Evolutionary conservation across 2,797 vertebrate species (phyloP), one percentile per base, ranked within the genome.

Genomic region (Hydrophis major): DNA sequence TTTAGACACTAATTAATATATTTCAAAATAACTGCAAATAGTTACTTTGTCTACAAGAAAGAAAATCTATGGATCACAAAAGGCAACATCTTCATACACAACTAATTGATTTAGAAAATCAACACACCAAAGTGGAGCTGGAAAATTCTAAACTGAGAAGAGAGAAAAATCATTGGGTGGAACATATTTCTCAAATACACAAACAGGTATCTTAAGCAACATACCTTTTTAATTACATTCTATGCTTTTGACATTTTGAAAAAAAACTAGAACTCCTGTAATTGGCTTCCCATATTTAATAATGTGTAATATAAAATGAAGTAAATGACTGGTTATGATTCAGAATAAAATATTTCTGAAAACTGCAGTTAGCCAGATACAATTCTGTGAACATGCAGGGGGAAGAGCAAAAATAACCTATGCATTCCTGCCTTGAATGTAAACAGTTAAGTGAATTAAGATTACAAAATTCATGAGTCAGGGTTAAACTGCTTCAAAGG

Each of bases 101-200:
- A 63, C 32, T 95, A 93, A 93, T 2, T 90, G 42, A 92, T 96
- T 47, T 8, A 90, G 22, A 96, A 87, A 93, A 92, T 66, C 96
- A 56, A 61, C 28, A 90, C 92, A 59, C 88, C 50, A 0, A 0
- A 87, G 59, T 91, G 94, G 61, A 95, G 18, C 0, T 93, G 94
- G 95, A 93, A 28, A 92, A 94, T 91, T 95, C 91, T 90, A 95
- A 94, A 13, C 93, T 94, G 74, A 63, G 27, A 93, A 92, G 16
- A 86, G 93, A 94, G 91, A 94, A 94, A 88, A 88, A 32, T 27
- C n/a, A 94, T 91, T 83, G 95, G 56, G 90, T 95, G 60, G 91
- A 94, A 91, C 90, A 93, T 50, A 92, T 95, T 91, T 95, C 95
- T 92, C 89, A 94, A 88, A 92, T 96, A 86, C 94, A 95, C 89